Percentiles rank a stretch among this genome's conserved stretches.
phyloP scores from a whole-genome alignment of 2,113 vertebrate genomes.

The Ornithorhynchus anatinus region DNA sequence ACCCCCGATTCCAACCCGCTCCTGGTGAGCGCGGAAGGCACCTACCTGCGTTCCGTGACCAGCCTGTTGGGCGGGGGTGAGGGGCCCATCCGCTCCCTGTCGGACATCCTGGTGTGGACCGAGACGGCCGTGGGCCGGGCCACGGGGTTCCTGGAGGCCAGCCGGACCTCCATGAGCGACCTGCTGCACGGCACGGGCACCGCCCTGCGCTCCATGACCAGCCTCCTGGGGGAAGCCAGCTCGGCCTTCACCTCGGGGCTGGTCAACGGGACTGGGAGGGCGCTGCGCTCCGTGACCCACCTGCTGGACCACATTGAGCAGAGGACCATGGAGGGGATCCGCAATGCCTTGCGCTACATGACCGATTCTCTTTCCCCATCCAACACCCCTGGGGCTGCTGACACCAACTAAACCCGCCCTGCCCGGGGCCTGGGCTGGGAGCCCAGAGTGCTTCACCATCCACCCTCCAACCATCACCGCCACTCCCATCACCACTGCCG shows the following conservation, averaged over 20 bases:
- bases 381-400: rapidly evolving
- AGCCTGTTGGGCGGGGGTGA: slow-evolving; percentile 33
- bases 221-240: not conserved
- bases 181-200: not conserved
- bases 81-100: slow-evolving; percentile 24
- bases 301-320: not conserved
- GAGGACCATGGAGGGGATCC: not conserved
- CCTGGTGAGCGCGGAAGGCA: not conserved
- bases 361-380: not conserved
- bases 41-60: slow-evolving; percentile 39
- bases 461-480: rapidly evolving
- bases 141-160: not conserved
- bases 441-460: rapidly evolving
- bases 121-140: not conserved
- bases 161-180: not conserved
- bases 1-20: not conserved
- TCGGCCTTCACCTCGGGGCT: not conserved
- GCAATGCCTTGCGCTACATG: not conserved
- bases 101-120: slow-evolving; percentile 29
- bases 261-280: rapidly evolving
- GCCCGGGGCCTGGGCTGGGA: rapidly evolving
- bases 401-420: not conserved
- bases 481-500: too few species aligned
- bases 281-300: not conserved
- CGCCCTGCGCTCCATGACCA: not conserved